Base-by-base conservation (phyloP, 2,113 vertebrate genomes). In the Aptenodytes patagonicus region DNA sequence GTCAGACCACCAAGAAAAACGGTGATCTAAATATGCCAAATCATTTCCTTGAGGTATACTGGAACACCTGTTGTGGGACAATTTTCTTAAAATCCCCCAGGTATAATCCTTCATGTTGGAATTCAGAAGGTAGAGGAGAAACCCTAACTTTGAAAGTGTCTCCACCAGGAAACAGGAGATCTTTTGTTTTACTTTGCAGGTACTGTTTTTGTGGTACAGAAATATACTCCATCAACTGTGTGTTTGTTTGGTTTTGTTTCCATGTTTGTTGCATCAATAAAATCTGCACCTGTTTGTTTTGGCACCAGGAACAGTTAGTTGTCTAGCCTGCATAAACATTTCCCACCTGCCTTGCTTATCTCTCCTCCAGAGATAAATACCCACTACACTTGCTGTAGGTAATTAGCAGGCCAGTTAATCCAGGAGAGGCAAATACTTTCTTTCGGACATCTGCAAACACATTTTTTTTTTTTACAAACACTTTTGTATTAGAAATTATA, bases 231-330 rank as follows among this genome's bases (percentile, higher is more conserved):
- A 86, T 86, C 76, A 93, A 57, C 44, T 87, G 49, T 89, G 68
- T 92, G 10, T 97, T 96, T 97, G 87, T 95, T 91, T 97, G 96
- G 88, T 61, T 97, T 98, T 94, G 87, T 95, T 97, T 96, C 93
- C 24, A 13, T 71, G 82, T 95, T 88, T 97, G 94, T 96, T 97
- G 81, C 83, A 62, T 97, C 94, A 95, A 89, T 97, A 98, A 97
- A 98, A 97, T 54, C 90, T 93, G 83, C 98, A 98, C 97, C 98
- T 98, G 98, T 97, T 98, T 97, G 78, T 98, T 98, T 91, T 98
- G 98, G 98, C 97, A 97, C 55, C 32, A 70, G 90, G 72, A 97
- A 80, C 65, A 93, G 79, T 83, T 92, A 94, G 75, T 84, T 97
- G 86, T 97, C 83, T 95, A 52, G 82, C 91, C 90, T 87, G 25